Conservation (phyloP, 2,113 vertebrate species). For the Vimba vimba region DNA sequence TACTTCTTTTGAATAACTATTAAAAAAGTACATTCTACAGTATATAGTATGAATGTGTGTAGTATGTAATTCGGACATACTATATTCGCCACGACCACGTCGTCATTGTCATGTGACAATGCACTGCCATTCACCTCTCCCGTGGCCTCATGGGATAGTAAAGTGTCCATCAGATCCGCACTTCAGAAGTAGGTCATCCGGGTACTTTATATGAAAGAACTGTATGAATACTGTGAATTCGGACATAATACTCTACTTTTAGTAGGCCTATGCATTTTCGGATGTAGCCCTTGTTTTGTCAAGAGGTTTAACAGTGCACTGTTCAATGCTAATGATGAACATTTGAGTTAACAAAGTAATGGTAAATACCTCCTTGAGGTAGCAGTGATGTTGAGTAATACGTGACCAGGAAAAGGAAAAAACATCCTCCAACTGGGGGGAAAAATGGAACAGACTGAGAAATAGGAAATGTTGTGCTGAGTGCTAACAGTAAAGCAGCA, state of each 20-base stretch:
- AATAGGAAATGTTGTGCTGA: background rate
- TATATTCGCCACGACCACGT: too few species aligned
- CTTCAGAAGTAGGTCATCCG: background rate
- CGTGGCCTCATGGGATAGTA: background rate
- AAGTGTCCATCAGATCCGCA: background rate
- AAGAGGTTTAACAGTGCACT: background rate
- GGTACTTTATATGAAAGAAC: background rate
- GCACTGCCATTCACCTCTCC: background rate
- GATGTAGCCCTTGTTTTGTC: background rate
- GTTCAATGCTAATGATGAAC: background rate
- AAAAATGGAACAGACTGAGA: constrained; percentile 20
- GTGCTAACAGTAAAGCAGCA: background rate
- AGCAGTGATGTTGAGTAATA: constrained; percentile 30
- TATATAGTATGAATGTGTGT: background rate
- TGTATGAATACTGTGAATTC: background rate
- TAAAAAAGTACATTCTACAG: background rate
- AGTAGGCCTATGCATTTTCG: too few species aligned
- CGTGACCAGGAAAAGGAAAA: constrained; percentile 52
- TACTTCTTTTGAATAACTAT: background rate
- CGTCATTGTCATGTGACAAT: too few species aligned
- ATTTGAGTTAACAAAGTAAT: constrained; percentile 34
- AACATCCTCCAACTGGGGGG: constrained; percentile 4
- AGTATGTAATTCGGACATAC: too few species aligned
- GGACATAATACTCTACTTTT: background rate
- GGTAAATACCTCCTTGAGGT: constrained; percentile 41